Evolutionary conservation across 30 jellyfish, hydroid and myxozoan species (phyloP).

Genomic region (Hydractinia echinata): DNA sequence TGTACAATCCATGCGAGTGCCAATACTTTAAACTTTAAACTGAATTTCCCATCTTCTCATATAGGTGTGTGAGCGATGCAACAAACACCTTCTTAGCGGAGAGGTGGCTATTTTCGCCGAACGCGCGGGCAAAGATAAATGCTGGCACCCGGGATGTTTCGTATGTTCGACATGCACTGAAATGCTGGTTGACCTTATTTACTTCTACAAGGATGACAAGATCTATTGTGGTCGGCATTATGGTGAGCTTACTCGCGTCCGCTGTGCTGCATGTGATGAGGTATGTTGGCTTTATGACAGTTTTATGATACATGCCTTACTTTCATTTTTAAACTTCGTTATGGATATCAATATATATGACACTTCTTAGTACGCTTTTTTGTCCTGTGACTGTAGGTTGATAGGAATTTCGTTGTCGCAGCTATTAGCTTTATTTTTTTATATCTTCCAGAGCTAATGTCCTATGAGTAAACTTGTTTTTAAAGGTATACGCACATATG

Average conservation of each 20-base stretch:
- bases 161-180: conserved; percentile 80
- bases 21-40: too few relatives aligned
- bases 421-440: too few relatives aligned
- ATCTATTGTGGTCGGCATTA: conserved; percentile 95
- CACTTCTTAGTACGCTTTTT: not conserved
- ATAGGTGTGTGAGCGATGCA: conserved; percentile 6
- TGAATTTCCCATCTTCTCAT: not conserved
- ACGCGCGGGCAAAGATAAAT: conserved; percentile 74
- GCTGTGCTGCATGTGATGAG: conserved; percentile 98
- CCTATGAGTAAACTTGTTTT: too few relatives aligned
- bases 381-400: not conserved
- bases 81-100: conserved; percentile 33
- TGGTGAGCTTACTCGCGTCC: conserved; percentile 87
- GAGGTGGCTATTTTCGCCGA: conserved; percentile 87
- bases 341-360: not conserved
- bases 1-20: too few relatives aligned
- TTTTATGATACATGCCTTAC: not conserved
- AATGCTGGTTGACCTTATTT: conserved; percentile 67
- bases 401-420: too few relatives aligned
- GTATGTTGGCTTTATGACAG: conserved; percentile 20
- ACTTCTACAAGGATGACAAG: conserved; percentile 61
- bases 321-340: not conserved
- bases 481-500: too few relatives aligned
- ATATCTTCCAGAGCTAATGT: too few relatives aligned
- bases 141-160: conserved; percentile 94